Evolutionary conservation across 2,888 invertebrate species (phyloP), one percentile per base, ranked within the genome.

Genomic region (Phortica okadai): DNA sequence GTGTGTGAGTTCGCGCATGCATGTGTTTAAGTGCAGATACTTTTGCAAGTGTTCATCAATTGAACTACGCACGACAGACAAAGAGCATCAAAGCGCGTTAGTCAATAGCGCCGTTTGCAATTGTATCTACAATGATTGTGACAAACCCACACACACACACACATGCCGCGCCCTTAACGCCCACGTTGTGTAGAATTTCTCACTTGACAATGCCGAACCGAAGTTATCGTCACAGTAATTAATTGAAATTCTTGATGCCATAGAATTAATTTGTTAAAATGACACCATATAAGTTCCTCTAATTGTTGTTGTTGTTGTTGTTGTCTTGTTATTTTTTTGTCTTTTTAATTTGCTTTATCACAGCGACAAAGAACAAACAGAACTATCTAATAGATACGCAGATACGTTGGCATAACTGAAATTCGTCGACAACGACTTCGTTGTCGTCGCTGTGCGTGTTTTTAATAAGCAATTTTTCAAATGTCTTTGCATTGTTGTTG

Each of bases 331-430:
- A 21, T 21, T 21, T 21, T 21, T 64, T 21, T 21, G 11, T 25
- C 8, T 2, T 33, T 64, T 64, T 77, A 54, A 74, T 81, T 78
- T 81, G 81, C 82, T 84, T 79, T 79, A 80, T 56, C 78, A 80
- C 83, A 79, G 81, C 83, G 81, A 78, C 84, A 74, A 76, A 73
- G 76, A 84, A 74, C 87, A 87, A 87, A 87, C 81, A 86, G 42
- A 87, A 88, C 86, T 88, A 88, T 85, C 87, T 80, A 62, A 69
- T 75, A 80, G 79, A 76, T 76, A 78, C 70, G 73, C 33, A 21
- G 21, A 21, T 21, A 21, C 21, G 21, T 21, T 21, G 21, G 25
- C 16, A 44, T 6, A 2, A 58, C 50, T 64, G 6, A 4, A 58
- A 41, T 21, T 21, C 21, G 21, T 21, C 4, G 11, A 10, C 73